Percentiles rank a stretch among this genome's conserved stretches.
Evolutionary conservation across 2,113 vertebrate species (phyloP).

Genomic region (Mus musculus): GRCm39 chr15:23430501-23431000

Average conservation of each 20-base stretch:
- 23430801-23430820: background rate
- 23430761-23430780: background rate
- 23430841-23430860: background rate
- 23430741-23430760: background rate
- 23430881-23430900: background rate
- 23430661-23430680: background rate
- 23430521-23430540: background rate
- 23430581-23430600: background rate
- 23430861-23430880: background rate
- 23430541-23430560: background rate
- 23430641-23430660: background rate
- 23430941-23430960: no score
- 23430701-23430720: accelerated
- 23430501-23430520: background rate
- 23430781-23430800: background rate
- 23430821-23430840: background rate
- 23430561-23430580: background rate
- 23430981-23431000: background rate
- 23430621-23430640: background rate
- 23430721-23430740: background rate
- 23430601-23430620: background rate
- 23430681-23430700: background rate
- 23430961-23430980: background rate
- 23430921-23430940: background rate
- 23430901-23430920: background rate